Conservation (phyloP, 2,113 vertebrate species). For the Corythaeola cristata region DNA sequence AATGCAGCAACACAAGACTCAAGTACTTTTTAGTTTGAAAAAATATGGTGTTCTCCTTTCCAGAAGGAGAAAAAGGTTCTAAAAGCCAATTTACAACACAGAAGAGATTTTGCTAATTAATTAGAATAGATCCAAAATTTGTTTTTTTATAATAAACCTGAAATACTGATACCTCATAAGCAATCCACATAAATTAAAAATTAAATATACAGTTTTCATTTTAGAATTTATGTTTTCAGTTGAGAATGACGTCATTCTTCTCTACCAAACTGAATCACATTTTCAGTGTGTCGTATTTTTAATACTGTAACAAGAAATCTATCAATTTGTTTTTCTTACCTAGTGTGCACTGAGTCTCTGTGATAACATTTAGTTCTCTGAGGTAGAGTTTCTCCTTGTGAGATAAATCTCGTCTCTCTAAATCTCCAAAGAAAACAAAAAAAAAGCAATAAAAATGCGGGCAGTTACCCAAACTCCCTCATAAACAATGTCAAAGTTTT, state of each 20-base stretch:
- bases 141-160: neutral
- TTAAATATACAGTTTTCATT: neutral
- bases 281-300: neutral
- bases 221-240: neutral
- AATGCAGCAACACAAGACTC: neutral
- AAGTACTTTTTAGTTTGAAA: neutral
- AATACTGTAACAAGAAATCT: neutral
- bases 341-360: conserved; percentile 96
- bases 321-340: conserved; percentile 74
- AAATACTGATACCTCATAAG: neutral
- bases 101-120: neutral
- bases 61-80: neutral
- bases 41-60: neutral
- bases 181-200: neutral
- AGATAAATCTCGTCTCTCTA: conserved; percentile 96
- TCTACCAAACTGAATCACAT: neutral
- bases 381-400: conserved; percentile 98
- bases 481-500: neutral
- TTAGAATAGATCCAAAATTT: neutral
- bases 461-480: neutral
- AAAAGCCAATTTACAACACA: neutral
- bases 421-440: conserved; percentile 79
- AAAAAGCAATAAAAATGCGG: neutral
- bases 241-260: neutral
- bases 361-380: conserved; percentile 96